Percentiles rank a stretch among this genome's conserved stretches.
Evolutionary conservation across 2,113 vertebrate genomes (phyloP).

Genomic region (Daubentonia madagascariensis): DNA sequence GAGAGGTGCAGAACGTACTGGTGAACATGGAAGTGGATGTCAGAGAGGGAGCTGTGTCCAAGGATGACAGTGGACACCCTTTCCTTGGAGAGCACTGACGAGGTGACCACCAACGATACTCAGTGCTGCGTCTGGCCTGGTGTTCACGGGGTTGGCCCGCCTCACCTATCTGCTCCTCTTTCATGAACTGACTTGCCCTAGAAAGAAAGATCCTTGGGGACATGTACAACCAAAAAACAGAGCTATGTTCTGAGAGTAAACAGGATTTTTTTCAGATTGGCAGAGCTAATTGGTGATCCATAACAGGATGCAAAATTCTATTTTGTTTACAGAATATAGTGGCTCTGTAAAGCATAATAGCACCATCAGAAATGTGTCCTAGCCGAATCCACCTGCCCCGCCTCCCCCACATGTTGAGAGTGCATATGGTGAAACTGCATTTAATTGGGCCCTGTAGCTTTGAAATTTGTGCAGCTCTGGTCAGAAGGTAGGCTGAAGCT

Average conservation of each 20-base stretch:
- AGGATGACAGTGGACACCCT: not conserved
- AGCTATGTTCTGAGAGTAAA: conserved; percentile 17
- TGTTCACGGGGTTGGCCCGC: not conserved
- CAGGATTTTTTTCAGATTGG: not conserved
- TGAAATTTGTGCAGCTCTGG: conserved; percentile 33
- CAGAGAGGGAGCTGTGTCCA: not conserved
- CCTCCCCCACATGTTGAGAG: not conserved
- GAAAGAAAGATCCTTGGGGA: not conserved
- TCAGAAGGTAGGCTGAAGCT: not conserved
- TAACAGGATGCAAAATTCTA: not conserved
- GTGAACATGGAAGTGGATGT: not conserved
- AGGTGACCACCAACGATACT: not conserved
- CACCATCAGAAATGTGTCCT: not conserved
- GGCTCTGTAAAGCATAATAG: not conserved
- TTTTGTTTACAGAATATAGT: conserved; percentile 35
- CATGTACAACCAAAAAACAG: not conserved
- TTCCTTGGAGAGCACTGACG: not conserved
- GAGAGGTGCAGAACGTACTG: not conserved
- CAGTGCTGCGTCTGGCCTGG: not conserved
- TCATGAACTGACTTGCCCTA: not conserved
- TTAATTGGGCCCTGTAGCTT: conserved; percentile 27
- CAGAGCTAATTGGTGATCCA: conserved; percentile 23
- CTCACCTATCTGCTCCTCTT: not conserved
- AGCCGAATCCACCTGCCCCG: not conserved
- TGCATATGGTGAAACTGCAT: not conserved